Base-by-base conservation (phyloP, 2,888 invertebrate species). In the Thera obeliscata region DNA sequence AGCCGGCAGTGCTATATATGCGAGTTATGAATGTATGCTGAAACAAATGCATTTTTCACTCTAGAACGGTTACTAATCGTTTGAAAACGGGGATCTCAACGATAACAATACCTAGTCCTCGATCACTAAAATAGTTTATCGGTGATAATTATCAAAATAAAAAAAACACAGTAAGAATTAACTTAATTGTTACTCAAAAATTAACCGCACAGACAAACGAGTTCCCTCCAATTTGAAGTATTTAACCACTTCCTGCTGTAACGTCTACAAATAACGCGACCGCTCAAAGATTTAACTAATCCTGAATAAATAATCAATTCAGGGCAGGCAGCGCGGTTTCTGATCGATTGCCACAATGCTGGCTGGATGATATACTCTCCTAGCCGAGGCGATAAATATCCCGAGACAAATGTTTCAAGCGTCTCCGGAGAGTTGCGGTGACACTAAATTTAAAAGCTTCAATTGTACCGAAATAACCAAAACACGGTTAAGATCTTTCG, bases 371-470 rank as follows among this genome's bases (percentile, higher is more conserved):
- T 92, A 90, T 87, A 93, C 87, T 85, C 89, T 85, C 84, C 91
- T 87, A 87, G 88, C 86, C 84, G 86, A 81, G 81, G 81, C 91
- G 89, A 93, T 93, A 93, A 93, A 93, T 93, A 93, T 91, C 87
- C 90, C 84, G 83, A 91, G 93, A 93, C 93, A 92, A 93, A 93
- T 93, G 92, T 88, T 90, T 85, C 83, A 61, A 87, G 84, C 90
- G 90, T 91, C 93, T 90, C 91, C 84, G 78, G 90, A 87, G 93
- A 91, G 89, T 85, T 88, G 91, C 91, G 91, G 91, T 89, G 92
- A 91, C 93, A 93, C 92, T 93, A 90, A 89, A 93, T 93, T 92
- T 93, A 91, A 92, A 91, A 91, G 92, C 92, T 87, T 90, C 92
- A 89, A 93, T 92, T 91, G 93, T 90, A 93, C 93, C 89, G 90